Percentiles rank a stretch among this genome's conserved stretches.
Conservation (phyloP, 2,113 vertebrate species). For the Cyphomyrus plagiostoma region DNA sequence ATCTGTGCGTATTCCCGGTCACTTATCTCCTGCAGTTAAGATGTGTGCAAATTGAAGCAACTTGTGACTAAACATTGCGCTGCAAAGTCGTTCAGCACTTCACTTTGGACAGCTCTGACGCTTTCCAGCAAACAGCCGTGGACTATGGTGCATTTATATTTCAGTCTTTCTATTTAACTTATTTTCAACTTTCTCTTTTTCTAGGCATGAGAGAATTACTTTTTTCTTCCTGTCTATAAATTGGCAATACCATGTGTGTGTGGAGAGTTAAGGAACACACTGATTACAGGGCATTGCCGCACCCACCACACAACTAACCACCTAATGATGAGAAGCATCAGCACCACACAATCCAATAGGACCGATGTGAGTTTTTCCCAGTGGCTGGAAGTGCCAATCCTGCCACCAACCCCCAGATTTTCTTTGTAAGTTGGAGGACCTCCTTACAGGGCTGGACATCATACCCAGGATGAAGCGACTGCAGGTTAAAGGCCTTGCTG, state of each 20-base stretch:
- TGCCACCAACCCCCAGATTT: too few species aligned
- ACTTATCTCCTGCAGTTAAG: slow-evolving; percentile 32
- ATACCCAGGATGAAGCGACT: too few species aligned
- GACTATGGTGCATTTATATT: not conserved
- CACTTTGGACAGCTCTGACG: not conserved
- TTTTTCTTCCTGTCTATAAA: not conserved
- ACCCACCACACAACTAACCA: too few species aligned
- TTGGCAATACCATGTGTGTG: not conserved
- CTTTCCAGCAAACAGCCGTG: not conserved
- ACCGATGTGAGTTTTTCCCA: too few species aligned
- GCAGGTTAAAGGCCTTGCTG: too few species aligned
- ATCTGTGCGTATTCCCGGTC: slow-evolving; percentile 9
- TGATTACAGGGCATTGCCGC: too few species aligned
- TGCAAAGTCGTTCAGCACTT: not conserved
- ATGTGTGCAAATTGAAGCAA: slow-evolving; percentile 20
- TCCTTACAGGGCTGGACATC: too few species aligned
- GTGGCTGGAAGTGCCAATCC: too few species aligned
- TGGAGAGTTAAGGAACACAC: too few species aligned
- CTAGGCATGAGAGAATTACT: not conserved
- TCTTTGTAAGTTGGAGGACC: too few species aligned
- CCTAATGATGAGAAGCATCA: too few species aligned
- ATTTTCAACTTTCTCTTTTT: not conserved
- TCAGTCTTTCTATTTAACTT: not conserved
- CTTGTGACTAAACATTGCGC: slow-evolving; percentile 30
- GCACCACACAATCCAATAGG: too few species aligned